Evolutionary conservation across 2,113 vertebrate species (phyloP), one percentile per base, ranked within the genome.

Genomic region (Edolisoma coerulescens): DNA sequence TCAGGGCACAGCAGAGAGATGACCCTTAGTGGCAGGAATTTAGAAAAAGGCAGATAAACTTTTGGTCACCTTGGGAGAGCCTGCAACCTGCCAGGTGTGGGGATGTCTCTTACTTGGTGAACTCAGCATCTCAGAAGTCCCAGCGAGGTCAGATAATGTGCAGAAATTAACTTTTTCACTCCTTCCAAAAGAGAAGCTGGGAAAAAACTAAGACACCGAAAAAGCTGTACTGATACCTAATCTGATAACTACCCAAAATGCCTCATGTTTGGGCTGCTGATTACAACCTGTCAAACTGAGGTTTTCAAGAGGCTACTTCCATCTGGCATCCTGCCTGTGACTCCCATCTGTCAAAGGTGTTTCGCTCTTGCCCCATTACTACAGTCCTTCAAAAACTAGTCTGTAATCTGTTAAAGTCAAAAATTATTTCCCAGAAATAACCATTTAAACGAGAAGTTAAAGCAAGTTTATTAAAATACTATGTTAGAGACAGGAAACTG

Each of bases 11-110:
- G 94, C 71, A 92, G 92, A 89, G 75, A 95, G 92, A 79, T 65
- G 53, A 85, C 83, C 83, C 56, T 87, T 47, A 37, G 16, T 59
- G 54, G 76, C 60, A 92, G 54, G 74, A 95, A 90, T 63, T 63
- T 59, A 70, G 67, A 95, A 89, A 74, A 41, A 77, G 61, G n/a
- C 93, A 82, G 95, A 95, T 93, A 97, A 96, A 94, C 57, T 88
- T 91, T 41, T 74, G 45, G 50, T 42, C 92, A 93, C 80, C 71
- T 50, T 10, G 3, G 54, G 56, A 57, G 32, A 86, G 60, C n/a
- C 39, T 70, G 65, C 22, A 92, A 80, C 59, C 75, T 76, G 52
- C 68, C 59, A 65, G 70, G 53, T 91, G 64, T 67, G 74, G 57
- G 37, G 33, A 65, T 17, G 18, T 89, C 60, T 70, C 69, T 87